These are phyloP conservation scores for Sciaenops ocellatus DNA, from an alignment of 2,797 vertebrate species.

Conservation along the genomic window DNA sequence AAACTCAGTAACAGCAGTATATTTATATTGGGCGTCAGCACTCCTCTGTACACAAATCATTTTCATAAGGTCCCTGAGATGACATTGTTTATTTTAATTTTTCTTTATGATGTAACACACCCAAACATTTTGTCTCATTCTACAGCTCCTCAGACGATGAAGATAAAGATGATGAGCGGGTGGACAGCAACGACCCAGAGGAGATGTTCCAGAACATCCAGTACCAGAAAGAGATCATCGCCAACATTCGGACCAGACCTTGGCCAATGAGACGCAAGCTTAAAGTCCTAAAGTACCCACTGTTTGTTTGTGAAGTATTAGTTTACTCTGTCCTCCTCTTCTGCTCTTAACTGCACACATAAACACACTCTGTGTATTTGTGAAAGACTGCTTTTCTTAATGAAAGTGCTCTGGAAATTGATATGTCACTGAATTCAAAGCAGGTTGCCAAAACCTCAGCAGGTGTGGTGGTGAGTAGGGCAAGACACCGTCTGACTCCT, in stretches of 20 bases:
- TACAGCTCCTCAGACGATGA: slow-evolving; percentile 90
- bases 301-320: neutral
- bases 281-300: slow-evolving; percentile 89
- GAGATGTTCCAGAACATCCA: slow-evolving; percentile 98
- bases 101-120: no score
- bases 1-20: no score
- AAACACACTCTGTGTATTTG: neutral
- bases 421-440: neutral
- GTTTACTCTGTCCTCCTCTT: neutral
- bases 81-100: neutral
- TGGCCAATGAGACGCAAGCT: slow-evolving; percentile 98
- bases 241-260: slow-evolving; percentile 92
- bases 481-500: no score
- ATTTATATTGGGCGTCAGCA: no score
- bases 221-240: slow-evolving; percentile 96
- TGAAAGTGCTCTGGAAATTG: slow-evolving; percentile 8
- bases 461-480: neutral
- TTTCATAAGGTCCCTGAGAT: neutral
- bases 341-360: neutral
- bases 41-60: neutral
- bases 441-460: neutral
- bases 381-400: neutral
- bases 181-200: slow-evolving; percentile 93
- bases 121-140: neutral
- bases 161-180: slow-evolving; percentile 86